Percentiles rank a stretch among this genome's conserved stretches.
Evolutionary conservation across 2,888 invertebrate genomes (phyloP).

Genomic region (Diarsia dahlii): DNA sequence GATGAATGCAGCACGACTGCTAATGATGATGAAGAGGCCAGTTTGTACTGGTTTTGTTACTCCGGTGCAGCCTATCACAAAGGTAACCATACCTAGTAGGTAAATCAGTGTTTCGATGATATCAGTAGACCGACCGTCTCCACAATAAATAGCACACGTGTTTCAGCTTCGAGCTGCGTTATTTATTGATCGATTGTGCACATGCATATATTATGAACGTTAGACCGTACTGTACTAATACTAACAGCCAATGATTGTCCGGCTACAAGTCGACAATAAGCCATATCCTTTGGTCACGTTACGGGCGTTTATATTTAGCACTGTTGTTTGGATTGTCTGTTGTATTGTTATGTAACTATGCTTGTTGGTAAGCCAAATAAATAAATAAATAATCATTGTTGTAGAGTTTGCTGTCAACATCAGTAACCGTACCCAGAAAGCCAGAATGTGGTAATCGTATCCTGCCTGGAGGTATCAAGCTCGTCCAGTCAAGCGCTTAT

Average conservation of each 20-base stretch:
- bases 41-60: too few species aligned
- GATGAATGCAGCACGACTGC: too few species aligned
- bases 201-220: background rate
- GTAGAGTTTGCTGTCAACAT: background rate
- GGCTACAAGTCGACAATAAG: constrained; percentile 24
- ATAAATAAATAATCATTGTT: background rate
- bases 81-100: background rate
- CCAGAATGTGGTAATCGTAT: background rate
- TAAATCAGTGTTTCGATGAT: background rate
- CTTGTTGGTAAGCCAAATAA: background rate
- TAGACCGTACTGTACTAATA: background rate
- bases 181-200: constrained; percentile 43
- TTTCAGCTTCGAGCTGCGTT: background rate
- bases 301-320: constrained; percentile 25
- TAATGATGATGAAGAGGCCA: background rate
- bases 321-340: constrained; percentile 4
- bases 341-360: background rate
- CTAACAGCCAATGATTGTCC: background rate
- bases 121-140: constrained; percentile 11
- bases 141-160: constrained; percentile 16
- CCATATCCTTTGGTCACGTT: constrained; percentile 15
- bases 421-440: background rate
- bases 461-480: background rate
- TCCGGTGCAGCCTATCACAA: too few species aligned
- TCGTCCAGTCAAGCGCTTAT: background rate